A percentile compares a stretch with the other conserved stretches of the same genome.
Conservation (phyloP, 2,888 invertebrate species). For the Cordilura impudica region DNA sequence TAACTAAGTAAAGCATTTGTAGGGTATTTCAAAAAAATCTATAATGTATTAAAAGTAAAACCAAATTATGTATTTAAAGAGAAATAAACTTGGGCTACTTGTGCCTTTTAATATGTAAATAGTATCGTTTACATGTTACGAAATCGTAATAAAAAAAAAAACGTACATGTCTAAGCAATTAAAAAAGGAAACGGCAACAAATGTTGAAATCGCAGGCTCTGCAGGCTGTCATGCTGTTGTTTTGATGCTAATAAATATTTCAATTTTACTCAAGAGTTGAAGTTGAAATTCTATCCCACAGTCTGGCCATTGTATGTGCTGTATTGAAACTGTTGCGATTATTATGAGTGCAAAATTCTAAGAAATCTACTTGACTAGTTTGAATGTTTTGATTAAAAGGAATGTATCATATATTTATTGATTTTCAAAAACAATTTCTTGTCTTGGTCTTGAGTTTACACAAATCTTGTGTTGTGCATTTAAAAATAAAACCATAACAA, state of each 20-base stretch:
- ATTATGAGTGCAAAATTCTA: conserved; percentile 5
- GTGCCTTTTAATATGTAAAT: background rate
- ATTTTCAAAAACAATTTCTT: conserved; percentile 14
- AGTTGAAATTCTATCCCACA: conserved; percentile 55
- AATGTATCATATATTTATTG: conserved; percentile 16
- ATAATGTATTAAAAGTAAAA: background rate
- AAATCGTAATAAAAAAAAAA: too few species aligned
- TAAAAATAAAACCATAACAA: background rate
- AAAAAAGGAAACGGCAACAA: background rate
- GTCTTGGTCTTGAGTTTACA: too few species aligned
- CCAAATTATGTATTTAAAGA: background rate
- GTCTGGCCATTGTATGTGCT: background rate
- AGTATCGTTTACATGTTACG: background rate
- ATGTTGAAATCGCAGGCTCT: background rate
- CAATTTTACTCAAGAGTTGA: background rate
- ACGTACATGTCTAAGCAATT: background rate
- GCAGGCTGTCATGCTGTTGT: background rate
- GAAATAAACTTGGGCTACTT: background rate
- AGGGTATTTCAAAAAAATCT: too few species aligned
- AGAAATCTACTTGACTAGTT: conserved; percentile 25
- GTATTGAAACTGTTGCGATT: background rate
- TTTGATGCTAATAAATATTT: background rate
- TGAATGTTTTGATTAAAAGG: background rate
- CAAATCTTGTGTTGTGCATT: background rate
- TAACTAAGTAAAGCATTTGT: too few species aligned